Evolutionary conservation across 2,113 vertebrate genomes (phyloP), one percentile per base, ranked within the genome.

Genomic region (Pseudorhombus dupliciocellatus): DNA sequence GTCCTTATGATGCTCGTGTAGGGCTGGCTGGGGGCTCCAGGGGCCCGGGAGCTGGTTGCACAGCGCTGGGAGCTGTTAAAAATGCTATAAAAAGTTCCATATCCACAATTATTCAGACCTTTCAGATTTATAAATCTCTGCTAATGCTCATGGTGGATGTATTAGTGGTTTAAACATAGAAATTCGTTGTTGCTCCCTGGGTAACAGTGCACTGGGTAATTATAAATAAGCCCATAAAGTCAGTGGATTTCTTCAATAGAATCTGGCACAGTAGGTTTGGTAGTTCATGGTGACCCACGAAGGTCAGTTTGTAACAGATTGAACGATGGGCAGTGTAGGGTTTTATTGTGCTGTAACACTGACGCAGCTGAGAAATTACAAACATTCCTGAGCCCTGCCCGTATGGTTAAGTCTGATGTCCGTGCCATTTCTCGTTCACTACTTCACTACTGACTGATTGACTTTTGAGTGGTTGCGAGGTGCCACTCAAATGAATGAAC

Each of bases 91-190:
- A 52, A 92, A 91, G 80, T 81, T 89, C 77, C 85, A 81, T 82
- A 90, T 92, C 76, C 87, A 90, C 84, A 86, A 90, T 92, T 91
- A 91, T 91, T 91, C 62, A 20, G 73, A 87, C 85, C 87, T 91
- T 87, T 86, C 84, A 75, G 81, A 89, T 92, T 91, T 90, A 92
- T 93, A 91, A 90, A 91, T 89, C 89, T 90, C 80, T 78, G 73
- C 71, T 79, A 81, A 89, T 67, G 66, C 83, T 90, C 79, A 84
- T 90, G 72, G 83, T 86, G 78, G 85, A 89, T 87, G 73, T 80
- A 86, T 91, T 88, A 89, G 85, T 80, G 85, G 81, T 89, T 91
- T 87, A 81, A 90, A 90, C 73, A 68, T 73, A 75, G 86, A 83
- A 86, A 87, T 67, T 68, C 74, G 88, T 86, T 87, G 82, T 79